Base-by-base conservation (phyloP, 2,888 invertebrate genomes). In the Leucophora obtusa region DNA sequence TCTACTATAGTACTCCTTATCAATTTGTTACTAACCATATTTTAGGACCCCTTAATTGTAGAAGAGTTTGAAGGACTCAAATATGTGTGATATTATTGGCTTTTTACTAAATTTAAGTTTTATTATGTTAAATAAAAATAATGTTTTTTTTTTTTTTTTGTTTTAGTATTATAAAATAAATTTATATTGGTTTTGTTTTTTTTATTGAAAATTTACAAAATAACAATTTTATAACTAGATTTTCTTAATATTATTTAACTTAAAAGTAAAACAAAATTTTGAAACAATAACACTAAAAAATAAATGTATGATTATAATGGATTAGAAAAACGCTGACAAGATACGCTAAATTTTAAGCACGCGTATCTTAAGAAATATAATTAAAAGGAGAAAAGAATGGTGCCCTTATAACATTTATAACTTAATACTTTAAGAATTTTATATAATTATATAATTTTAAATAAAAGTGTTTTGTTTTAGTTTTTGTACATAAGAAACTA, bases 171-270 rank as follows among this genome's bases (percentile, higher is more conserved):
- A 47, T 47, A n/a, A 14, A 1, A 3, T 47, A 47, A 47, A n/a
- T 47, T n/a, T 47, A 1, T 10, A 47, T 47, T 47, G n/a, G 43
- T 65, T 73, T 70, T 72, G 28, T 15, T 73, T 65, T 58, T 70
- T 72, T 58, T 58, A 33, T n/a, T 9, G 14, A 17, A 18, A 66
- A 60, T 63, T 62, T 63, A 73, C 35, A 65, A 69, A 62, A 73
- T 53, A 72, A 62, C 60, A 60, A 72, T 43, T 60, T 18, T 62
- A 51, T 9, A 72, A 54, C 38, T 51, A 33, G 14, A 47, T 38
- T 53, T 65, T 24, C 38, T 54, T 65, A 65, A 65, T n/a, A n/a
- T n/a, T n/a, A 35, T 51, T 53, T 24, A 66, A 38, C 54, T 43
- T 66, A 56, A 54, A 24, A 38, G 15, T 66, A 66, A 24, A 66